These are phyloP conservation scores for Melanotaenia duboulayi DNA, from an alignment of 2,113 vertebrate species.

Conservation along the genomic window DNA sequence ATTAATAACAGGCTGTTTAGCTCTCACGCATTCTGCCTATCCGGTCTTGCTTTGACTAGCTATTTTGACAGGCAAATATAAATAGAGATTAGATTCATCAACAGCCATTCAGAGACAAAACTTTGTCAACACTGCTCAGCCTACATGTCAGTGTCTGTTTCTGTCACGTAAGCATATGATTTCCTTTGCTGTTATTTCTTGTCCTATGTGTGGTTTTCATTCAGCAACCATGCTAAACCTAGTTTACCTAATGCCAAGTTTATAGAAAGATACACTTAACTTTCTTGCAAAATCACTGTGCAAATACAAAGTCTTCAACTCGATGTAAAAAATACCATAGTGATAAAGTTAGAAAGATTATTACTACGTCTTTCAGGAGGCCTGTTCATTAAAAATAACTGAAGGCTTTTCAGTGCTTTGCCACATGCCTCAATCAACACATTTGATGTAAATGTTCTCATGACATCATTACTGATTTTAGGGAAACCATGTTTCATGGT, in stretches of 20 bases:
- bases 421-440: slow-evolving; percentile 15
- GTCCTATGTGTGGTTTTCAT: not conserved
- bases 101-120: not conserved
- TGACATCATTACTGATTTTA: slow-evolving; percentile 30
- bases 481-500: slow-evolving; percentile 34
- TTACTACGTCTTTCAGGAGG: not conserved
- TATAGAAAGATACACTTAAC: not conserved
- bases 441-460: slow-evolving; percentile 28
- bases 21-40: not conserved
- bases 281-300: not conserved
- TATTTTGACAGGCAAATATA: slow-evolving; percentile 27
- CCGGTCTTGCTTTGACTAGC: slow-evolving; percentile 22
- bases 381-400: not conserved
- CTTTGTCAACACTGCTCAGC: not conserved
- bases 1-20: slow-evolving; percentile 11
- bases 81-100: not conserved
- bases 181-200: not conserved
- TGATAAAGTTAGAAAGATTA: too few species aligned
- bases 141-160: not conserved
- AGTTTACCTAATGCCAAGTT: not conserved
- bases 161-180: not conserved
- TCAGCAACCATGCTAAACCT: not conserved
- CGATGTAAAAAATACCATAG: too few species aligned
- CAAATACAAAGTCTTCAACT: too few species aligned
- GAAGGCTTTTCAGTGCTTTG: slow-evolving; percentile 18